Evolutionary conservation across 2,888 invertebrate genomes (phyloP).

Genomic region (Nephrotoma guestfalica): DNA sequence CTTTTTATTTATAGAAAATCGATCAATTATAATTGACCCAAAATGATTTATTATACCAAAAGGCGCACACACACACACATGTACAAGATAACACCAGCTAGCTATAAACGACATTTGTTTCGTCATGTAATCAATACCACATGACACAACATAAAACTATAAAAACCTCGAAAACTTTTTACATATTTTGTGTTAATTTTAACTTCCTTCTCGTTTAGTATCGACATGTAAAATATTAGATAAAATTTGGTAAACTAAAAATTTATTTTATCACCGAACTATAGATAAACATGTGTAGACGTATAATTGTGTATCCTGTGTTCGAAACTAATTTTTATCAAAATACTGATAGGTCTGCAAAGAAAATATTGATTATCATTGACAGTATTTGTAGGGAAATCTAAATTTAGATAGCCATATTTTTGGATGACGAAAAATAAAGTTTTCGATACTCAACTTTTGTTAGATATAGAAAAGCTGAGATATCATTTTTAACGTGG

Average conservation of each 20-base stretch:
- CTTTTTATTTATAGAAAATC: background rate
- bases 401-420: background rate
- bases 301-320: background rate
- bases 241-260: background rate
- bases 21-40: background rate
- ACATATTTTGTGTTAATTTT: background rate
- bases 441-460: background rate
- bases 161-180: background rate
- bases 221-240: background rate
- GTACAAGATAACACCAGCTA: background rate
- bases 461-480: background rate
- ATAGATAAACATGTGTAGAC: background rate
- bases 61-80: background rate
- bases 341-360: background rate
- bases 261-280: background rate
- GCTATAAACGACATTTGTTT: background rate
- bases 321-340: background rate
- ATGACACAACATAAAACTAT: background rate
- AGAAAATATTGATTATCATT: background rate
- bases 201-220: background rate
- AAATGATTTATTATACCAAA: background rate
- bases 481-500: background rate
- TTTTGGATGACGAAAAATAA: background rate
- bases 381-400: background rate
- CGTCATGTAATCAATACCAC: background rate